Evolutionary conservation across 1,140 invertebrate genomes (phyloP), one percentile per base, ranked within the genome.

Genomic region (Aphidius ervi): DNA sequence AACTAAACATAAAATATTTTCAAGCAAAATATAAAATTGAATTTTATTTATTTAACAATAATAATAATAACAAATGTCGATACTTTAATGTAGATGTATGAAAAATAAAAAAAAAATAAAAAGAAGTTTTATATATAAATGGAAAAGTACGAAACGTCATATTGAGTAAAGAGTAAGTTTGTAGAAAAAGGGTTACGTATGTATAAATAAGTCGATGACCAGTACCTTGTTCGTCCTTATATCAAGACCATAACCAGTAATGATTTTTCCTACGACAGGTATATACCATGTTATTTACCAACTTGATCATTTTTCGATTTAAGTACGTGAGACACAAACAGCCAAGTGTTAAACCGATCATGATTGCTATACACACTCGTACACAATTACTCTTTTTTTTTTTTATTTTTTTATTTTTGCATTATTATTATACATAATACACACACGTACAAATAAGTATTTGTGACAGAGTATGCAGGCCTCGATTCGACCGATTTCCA

Each of bases 241-340:
- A 31, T 31, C 23, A 31, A 31, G 23, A 48, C 46, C 46, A 10
- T 54, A 54, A 62, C 60, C 23, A 54, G 60, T 50, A 57, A 57
- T 16, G 43, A 49, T 58, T 62, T 62, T 49, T 56, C 39, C 46
- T 43, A 48, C 47, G 48, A 59, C 57, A 56, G 59, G 50, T 47
- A 61, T 49, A 46, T 58, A 49, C 49, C 39, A 62, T 62, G 60
- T 37, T 55, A 37, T 62, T 52, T 50, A n/a, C 57, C 40, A 39
- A 31, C 23, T 31, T 31, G 23, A 31, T 31, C 23, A 31, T 31
- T 31, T 31, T 31, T 31, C 23, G 4, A 31, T 31, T 31, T 8
- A 46, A 37, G 39, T 23, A 20, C 39, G 42, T 43, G 31, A 46
- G 9, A 16, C 3, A 42, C 5, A 9, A 20, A 20, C 56, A 42